Percentiles rank a stretch among this genome's conserved stretches.
Evolutionary conservation across 2,113 vertebrate species (phyloP).

Genomic region (Pseudopipra pipra): DNA sequence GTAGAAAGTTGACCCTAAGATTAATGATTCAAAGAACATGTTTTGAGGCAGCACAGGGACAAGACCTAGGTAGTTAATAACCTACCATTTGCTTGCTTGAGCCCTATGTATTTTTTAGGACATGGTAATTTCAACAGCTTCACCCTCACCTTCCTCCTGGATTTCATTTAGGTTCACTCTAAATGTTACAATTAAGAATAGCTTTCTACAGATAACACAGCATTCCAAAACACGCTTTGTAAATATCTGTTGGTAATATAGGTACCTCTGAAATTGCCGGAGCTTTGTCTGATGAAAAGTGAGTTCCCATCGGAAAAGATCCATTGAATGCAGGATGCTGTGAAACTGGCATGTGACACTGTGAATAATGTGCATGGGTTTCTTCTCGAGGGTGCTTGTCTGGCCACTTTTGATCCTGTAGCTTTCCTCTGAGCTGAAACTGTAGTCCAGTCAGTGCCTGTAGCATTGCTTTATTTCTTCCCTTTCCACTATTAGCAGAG

Average conservation of each 20-base stretch:
- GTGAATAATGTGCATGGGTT: slow-evolving; percentile 8
- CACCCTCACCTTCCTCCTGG: neutral
- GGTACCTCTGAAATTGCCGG: slow-evolving; percentile 73
- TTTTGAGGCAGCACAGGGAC: neutral
- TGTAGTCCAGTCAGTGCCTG: slow-evolving; percentile 59
- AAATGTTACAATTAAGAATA: neutral
- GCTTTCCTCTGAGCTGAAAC: slow-evolving; percentile 63
- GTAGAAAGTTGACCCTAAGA: neutral
- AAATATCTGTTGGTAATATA: neutral
- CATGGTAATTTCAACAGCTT: neutral
- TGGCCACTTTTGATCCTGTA: slow-evolving; percentile 58
- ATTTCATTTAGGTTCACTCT: neutral
- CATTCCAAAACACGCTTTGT: neutral
- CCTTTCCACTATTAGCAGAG: slow-evolving; percentile 31
- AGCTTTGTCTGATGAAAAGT: slow-evolving; percentile 58
- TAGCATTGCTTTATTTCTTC: slow-evolving; percentile 73
- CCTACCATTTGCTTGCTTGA: neutral
- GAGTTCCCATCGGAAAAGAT: slow-evolving; percentile 44
- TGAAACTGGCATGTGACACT: slow-evolving; percentile 36
- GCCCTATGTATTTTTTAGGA: neutral
- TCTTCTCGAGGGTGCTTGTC: slow-evolving; percentile 36
- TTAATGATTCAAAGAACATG: neutral
- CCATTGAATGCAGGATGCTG: slow-evolving; percentile 41
- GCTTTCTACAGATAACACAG: neutral
- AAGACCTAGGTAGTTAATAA: neutral